Evolutionary conservation across 2,797 vertebrate genomes (phyloP), one percentile per base, ranked within the genome.

Genomic region (Esox lucius): DNA sequence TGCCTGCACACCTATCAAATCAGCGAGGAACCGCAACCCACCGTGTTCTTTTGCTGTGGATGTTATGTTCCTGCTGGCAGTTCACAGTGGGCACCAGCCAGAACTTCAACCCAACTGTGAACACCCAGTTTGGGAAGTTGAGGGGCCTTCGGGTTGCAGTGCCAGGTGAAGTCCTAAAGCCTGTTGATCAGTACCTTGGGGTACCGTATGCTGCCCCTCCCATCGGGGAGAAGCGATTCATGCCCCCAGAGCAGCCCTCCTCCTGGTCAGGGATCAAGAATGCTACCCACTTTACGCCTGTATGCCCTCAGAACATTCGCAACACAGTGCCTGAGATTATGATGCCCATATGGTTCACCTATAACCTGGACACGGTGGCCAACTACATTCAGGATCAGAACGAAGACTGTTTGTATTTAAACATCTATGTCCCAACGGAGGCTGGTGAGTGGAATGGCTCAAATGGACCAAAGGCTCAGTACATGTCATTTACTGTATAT

Each of bases 331-430:
- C 96, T 0, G 95, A 96, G 67, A 95, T 97, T 79, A 98, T 97
- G 95, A 95, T 97, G 84, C 96, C 96, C 0, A 95, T 97, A 69
- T 98, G 96, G 96, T 96, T 97, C 89, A 97, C 96, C 72, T 96
- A 96, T 76, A 97, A 96, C 91, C 84, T 98, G 91, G 96, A 98
- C 86, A 95, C 95, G 0, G 96, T 96, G 19, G 96, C 96, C 19
- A 94, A 94, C 1, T 97, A 97, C 85, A 95, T 98, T 79, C 96
- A 96, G 89, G 95, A 97, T 85, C 96, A 97, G 91, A 97, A 93
- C 35, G 96, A 97, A 84, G 96, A 97, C 89, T 97, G 96, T 81
- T 94, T 97, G 68, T 97, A 95, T 87, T 94, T 97, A 80, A 97
- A 97, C 91, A 94, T 97, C 92, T 97, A 97, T 81, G 91, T 96